Evolutionary conservation across 2,797 vertebrate genomes (phyloP), one percentile per base, ranked within the genome.

Genomic region (Leptoclinus maculatus): DNA sequence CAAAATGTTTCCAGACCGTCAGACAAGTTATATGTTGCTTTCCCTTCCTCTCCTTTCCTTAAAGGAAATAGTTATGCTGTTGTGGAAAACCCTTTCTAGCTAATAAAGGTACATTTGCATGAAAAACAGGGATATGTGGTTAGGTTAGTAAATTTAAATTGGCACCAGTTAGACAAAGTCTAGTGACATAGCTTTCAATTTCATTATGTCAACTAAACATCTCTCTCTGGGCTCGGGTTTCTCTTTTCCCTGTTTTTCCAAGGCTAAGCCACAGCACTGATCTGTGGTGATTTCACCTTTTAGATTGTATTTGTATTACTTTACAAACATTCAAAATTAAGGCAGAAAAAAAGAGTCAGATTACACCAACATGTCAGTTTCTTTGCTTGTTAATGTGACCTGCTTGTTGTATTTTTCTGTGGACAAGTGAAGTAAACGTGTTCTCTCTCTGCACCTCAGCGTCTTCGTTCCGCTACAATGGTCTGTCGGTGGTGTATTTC

Each of bases 401-500:
- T 11, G 32, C 54, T 53, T 74, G 66, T 36, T 34, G 7, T 45
- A 6, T 23, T 3, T 27, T 32, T 32, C 29, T 32, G 29, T 32
- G 29, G 29, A 59, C 4, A 39, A 34, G 1, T 41, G 2, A 43
- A 32, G 2, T 70, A 13, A 69, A 12, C 68, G 13, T 43, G 29
- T 79, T 75, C 13, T 75, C 34, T 77, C 13, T 85, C 54, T 84
- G 10, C 70, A 43, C 75, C 62, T 53, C 86, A 95, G 96, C 94
- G 9, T 87, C 95, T 60, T 84, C 41, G 1, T 90, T 94, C 80
- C 92, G 95, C 68, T 92, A 89, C 90, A 92, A 91, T 74, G 94
- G 92, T 0, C 86, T 95, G 58, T 96, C 95, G 0, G 23, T 93
- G 83, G 88, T 93, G 79, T 95, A 90, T 66, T 95, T 96, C 74